These are phyloP conservation scores for Mellivora capensis DNA, from an alignment of 2,113 vertebrate genomes.

Conservation along the genomic window DNA sequence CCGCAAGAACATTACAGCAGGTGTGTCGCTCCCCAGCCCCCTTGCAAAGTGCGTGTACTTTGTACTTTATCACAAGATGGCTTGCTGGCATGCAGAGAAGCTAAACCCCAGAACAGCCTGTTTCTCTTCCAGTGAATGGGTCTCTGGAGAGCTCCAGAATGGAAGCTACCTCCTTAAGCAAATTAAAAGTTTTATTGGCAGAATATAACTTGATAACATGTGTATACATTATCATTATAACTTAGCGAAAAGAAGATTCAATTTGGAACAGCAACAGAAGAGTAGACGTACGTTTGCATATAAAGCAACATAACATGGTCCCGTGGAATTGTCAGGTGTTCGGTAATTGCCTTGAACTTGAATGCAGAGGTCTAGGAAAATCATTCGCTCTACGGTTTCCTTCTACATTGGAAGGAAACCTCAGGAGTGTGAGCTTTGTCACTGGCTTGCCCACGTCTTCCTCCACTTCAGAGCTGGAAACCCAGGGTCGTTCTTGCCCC, in stretches of 20 bases:
- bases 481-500: neutral
- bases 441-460: neutral
- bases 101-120: neutral
- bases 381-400: neutral
- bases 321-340: neutral
- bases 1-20: neutral
- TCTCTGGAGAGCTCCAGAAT: constrained; percentile 38
- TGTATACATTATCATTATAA: constrained; percentile 15
- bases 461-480: neutral
- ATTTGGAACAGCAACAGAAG: neutral
- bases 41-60: neutral
- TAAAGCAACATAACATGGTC: neutral
- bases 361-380: neutral
- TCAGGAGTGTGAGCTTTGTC: neutral
- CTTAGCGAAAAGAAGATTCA: neutral
- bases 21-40: neutral
- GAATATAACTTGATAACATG: constrained; percentile 38
- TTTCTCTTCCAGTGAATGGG: neutral
- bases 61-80: neutral
- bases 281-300: neutral
- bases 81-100: neutral
- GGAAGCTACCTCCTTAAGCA: constrained; percentile 39
- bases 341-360: neutral
- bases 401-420: neutral
- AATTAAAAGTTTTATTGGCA: constrained; percentile 61